Conservation (phyloP, 2,888 invertebrate species). For the Macaria notata region DNA sequence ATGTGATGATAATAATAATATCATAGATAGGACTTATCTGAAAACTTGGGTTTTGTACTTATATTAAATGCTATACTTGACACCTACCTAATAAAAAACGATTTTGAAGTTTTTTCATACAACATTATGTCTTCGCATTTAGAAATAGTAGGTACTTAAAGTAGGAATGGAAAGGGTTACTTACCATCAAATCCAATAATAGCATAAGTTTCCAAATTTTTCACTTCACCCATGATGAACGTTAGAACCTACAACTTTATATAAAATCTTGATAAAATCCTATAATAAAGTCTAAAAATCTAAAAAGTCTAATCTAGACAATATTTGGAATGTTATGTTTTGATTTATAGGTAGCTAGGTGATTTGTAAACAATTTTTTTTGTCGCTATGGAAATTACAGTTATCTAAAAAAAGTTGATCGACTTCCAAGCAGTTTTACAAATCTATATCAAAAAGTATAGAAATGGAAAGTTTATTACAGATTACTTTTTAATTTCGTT, state of each 20-base stretch:
- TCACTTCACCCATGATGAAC: slow-evolving; percentile 64
- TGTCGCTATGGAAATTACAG: slow-evolving; percentile 32
- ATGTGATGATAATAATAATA: too few species aligned
- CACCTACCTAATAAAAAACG: too few species aligned
- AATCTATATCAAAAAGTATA: too few species aligned
- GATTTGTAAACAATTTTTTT: slow-evolving; percentile 27
- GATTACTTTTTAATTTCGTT: too few species aligned
- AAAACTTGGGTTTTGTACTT: too few species aligned
- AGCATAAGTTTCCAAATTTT: slow-evolving; percentile 84
- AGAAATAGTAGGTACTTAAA: neutral
- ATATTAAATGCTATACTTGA: too few species aligned
- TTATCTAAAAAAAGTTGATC: too few species aligned
- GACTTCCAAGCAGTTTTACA: too few species aligned
- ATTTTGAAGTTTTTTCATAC: too few species aligned
- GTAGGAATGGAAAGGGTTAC: slow-evolving; percentile 23
- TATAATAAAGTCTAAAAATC: slow-evolving; percentile 30
- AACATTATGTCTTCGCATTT: neutral
- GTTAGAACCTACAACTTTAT: slow-evolving; percentile 18
- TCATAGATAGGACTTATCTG: too few species aligned
- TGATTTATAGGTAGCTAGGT: slow-evolving; percentile 30
- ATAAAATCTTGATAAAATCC: neutral
- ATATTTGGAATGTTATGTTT: slow-evolving; percentile 12
- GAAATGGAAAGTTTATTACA: too few species aligned
- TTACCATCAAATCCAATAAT: slow-evolving; percentile 93
- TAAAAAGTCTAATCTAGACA: neutral